Evolutionary conservation across 2,888 invertebrate species (phyloP), one percentile per base, ranked within the genome.

Genomic region (Adineta ricciae): DNA sequence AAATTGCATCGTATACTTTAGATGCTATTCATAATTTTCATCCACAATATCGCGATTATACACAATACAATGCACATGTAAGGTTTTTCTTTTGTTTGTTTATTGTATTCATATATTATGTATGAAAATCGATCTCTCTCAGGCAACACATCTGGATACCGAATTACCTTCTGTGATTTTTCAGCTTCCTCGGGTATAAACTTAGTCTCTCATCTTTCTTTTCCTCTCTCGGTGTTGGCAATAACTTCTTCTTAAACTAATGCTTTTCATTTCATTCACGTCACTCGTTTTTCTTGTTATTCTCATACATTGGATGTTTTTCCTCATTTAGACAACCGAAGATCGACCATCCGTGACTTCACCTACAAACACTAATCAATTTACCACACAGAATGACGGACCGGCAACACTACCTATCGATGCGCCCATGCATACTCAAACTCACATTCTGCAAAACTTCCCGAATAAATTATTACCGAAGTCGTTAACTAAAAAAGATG

Each of bases 1-100:
- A 3, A 83, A 50, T 38, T n/a, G 5, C 0, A 41, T 50, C 19
- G 7, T 24, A 16, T 5, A n/a, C n/a, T n/a, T 32, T 32, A 64
- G 78, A 91, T 86, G 90, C 90, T 50, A 90, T 91, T 64, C 97
- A 98, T 92, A 98, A 98, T 92, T 98, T 98, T 93, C 99, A 99
- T 93, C 99, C 99, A 85, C 97, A 99, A 91, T 99, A 99, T 92
- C 98, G 99, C 91, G 98, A 99, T 91, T 99, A 99, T 56, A 85
- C 85, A 73, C 85, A 85, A 56, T 85, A 85, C 32, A 85, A 73
- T 50, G 83, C 85, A 50, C 84, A 85, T 50, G 85, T 85, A 84
- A 78, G 78, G 32, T 46, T n/a, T n/a, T 85, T 82, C n/a, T 38
- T 50, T 32, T 41, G n/a, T 49, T 16, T 38, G 32, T 41, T 24